Evolutionary conservation across 2,113 vertebrate genomes (phyloP).

Genomic region (Pachycephala philippinensis): DNA sequence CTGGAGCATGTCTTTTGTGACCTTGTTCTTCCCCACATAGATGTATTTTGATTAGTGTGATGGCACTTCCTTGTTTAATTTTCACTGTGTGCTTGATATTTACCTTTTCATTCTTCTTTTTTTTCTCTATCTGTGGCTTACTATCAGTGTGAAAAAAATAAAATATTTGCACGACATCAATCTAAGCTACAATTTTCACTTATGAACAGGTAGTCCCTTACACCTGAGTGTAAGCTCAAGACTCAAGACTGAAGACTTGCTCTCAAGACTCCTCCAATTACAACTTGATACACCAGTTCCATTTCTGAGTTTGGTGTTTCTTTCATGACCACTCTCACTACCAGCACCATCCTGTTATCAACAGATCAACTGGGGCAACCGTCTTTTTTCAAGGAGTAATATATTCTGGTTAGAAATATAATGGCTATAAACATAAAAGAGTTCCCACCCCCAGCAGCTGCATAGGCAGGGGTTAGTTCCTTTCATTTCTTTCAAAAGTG

Average conservation of each 20-base stretch:
- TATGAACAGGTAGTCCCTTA: background rate
- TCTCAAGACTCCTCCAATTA: background rate
- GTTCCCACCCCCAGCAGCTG: background rate
- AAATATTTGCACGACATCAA: background rate
- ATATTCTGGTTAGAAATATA: background rate
- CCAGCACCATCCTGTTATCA: background rate
- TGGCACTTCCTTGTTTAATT: background rate
- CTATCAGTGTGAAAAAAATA: background rate
- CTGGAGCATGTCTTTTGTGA: background rate
- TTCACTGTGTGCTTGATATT: background rate
- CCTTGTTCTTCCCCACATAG: background rate
- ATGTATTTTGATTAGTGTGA: background rate
- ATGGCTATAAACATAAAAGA: background rate
- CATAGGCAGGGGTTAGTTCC: background rate
- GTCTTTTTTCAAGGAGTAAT: background rate
- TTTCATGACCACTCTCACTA: background rate
- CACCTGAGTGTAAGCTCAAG: background rate
- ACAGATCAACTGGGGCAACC: background rate
- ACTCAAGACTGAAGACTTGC: too few relatives aligned
- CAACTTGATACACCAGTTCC: background rate
- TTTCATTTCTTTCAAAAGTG: background rate
- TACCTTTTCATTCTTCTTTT: background rate
- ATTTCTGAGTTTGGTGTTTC: background rate
- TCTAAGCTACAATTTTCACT: background rate
- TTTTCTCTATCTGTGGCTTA: background rate